These are phyloP conservation scores for Eleginops maclovinus DNA, from an alignment of 2,113 vertebrate species.

Conservation along the genomic window DNA sequence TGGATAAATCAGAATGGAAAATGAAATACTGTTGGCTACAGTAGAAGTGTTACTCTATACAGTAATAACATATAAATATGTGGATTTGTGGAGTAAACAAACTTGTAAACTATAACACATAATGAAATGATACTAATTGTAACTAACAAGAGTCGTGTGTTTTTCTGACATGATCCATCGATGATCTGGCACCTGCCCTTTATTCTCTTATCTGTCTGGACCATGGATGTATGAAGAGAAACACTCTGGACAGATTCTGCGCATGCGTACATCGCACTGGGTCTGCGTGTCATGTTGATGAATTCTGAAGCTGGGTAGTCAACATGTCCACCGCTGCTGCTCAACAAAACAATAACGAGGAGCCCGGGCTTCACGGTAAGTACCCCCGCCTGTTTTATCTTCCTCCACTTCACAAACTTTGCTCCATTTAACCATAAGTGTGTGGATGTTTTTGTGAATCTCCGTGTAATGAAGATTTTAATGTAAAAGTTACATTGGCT, in stretches of 20 bases:
- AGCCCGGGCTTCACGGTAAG: constrained; percentile 84
- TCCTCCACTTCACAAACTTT: background rate
- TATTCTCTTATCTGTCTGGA: background rate
- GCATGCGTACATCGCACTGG: constrained; percentile 61
- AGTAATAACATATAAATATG: no score
- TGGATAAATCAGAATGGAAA: no score
- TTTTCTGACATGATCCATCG: background rate
- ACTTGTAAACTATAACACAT: background rate
- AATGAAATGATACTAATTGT: background rate
- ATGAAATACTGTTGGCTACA: no score
- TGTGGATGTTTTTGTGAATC: background rate
- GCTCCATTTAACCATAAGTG: fast-evolving
- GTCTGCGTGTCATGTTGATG: constrained; percentile 74
- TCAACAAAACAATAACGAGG: constrained; percentile 85
- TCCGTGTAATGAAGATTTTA: constrained; percentile 47
- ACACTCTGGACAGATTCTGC: constrained; percentile 19
- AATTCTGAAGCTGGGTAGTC: constrained; percentile 74
- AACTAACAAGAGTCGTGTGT: background rate
- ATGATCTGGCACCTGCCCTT: background rate
- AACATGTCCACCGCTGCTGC: constrained; percentile 85
- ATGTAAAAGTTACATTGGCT: constrained; percentile 68
- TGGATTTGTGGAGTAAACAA: no score
- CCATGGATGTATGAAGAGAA: background rate
- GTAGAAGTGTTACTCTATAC: no score
- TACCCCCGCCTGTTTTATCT: background rate